Evolutionary conservation across 1,140 invertebrate species (phyloP), one percentile per base, ranked within the genome.

Genomic region (Cydia splendana): DNA sequence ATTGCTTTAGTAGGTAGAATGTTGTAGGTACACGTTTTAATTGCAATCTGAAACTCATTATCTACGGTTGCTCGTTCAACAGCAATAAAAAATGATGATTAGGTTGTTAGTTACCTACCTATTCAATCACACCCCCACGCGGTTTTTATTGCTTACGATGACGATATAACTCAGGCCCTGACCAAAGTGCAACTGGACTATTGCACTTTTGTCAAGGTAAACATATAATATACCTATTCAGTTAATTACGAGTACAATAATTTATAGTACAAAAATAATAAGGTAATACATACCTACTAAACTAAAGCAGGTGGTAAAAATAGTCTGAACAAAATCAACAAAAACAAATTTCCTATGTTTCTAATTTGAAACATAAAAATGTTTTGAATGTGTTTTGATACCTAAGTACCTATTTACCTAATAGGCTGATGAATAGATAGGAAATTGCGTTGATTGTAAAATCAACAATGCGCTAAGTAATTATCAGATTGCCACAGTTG

Each of bases 21-120:
- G 42, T n/a, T n/a, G 51, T 42, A 10, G 7, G 9, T 10, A 7
- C n/a, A n/a, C n/a, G n/a, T 18, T 53, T 53, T n/a, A 4, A n/a
- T n/a, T 53, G 51, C 15, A 53, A 53, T 18, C 51, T n/a, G 51
- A n/a, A 53, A 53, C n/a, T 48, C 45, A 53, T 53, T 53, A 53
- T 53, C 13, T n/a, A 53, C n/a, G 51, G 51, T 18, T 18, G 51
- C 6, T 18, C 51, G n/a, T 53, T n/a, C 51, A 53, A 18, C 15
- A 53, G 51, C 15, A 53, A 53, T 53, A 53, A 18, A 53, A 51
- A 18, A 53, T 53, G 51, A n/a, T 48, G 13, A 15, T 13, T 48
- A 45, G 10, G 42, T 9, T 2, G 4, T 30, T 3, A 48, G 12
- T 48, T 48, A 48, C 12, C 18, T 53, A 53, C 15, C 15, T 53